Conservation (phyloP, 2,888 invertebrate genomes). For the Cylindroiulus punctatus region DNA sequence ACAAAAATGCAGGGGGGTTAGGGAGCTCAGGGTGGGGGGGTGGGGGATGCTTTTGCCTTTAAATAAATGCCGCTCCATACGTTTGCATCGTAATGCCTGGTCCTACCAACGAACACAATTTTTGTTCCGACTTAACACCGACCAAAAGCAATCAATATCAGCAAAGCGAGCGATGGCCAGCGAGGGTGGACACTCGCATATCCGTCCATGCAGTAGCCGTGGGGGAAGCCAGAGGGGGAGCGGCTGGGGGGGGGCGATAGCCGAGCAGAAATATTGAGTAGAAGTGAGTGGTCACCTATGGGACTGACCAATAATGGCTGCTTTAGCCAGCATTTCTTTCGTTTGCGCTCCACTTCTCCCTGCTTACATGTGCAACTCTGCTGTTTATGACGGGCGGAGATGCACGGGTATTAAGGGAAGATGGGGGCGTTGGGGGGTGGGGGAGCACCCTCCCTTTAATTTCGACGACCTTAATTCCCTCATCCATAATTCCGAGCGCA, state of each 20-base stretch:
- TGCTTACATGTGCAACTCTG: conserved; percentile 1
- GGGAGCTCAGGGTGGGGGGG: neutral
- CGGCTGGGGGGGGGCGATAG: neutral
- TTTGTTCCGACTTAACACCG: conserved; percentile 41
- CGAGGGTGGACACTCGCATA: neutral
- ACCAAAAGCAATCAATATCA: conserved; percentile 50
- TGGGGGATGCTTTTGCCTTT: neutral
- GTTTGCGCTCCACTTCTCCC: neutral
- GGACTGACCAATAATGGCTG: conserved; percentile 45
- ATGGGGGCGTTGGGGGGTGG: neutral
- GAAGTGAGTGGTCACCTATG: conserved; percentile 48
- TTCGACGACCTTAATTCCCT: conserved; percentile 1
- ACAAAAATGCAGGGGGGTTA: neutral
- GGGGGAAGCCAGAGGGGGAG: neutral
- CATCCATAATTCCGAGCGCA: neutral
- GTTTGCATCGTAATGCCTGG: conserved; percentile 21
- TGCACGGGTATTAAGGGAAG: neutral
- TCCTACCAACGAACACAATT: conserved; percentile 27
- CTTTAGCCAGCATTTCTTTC: conserved; percentile 9
- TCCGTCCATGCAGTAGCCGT: neutral
- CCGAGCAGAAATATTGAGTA: neutral
- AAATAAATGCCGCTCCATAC: neutral
- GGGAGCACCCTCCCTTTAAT: neutral
- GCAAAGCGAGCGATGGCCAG: conserved; percentile 17
- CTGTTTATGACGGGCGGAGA: conserved; percentile 1